Percentiles rank a stretch among this genome's conserved stretches.
These are phyloP conservation scores for Drosophila setosimentum DNA, from an alignment of 2,888 invertebrate genomes.

Conservation along the genomic window DNA sequence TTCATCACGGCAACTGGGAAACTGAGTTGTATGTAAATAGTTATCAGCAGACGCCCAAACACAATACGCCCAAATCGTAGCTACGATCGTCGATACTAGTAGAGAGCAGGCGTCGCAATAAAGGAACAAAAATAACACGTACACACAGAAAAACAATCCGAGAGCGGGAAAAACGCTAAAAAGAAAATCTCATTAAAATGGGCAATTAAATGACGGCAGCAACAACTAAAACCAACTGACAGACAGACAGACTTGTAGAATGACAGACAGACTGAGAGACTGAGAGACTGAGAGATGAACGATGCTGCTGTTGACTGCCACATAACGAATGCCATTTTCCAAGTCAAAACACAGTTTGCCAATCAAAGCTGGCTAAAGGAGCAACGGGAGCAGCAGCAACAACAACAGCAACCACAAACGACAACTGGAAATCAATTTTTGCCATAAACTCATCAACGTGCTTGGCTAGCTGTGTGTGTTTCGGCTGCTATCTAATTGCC, in stretches of 20 bases:
- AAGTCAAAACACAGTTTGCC: conserved; percentile 59
- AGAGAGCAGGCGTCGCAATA: conserved; percentile 55
- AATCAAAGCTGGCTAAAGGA: conserved; percentile 50
- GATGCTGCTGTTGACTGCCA: conserved; percentile 18
- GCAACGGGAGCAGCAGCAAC: conserved; percentile 51
- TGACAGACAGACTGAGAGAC: conserved; percentile 15
- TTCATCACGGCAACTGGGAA: conserved; percentile 58
- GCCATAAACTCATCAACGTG: conserved; percentile 78
- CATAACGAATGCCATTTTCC: conserved; percentile 63
- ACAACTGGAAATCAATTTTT: conserved; percentile 81
- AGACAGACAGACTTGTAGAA: conserved; percentile 38
- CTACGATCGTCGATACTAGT: conserved; percentile 38
- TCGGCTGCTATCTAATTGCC: conserved; percentile 77
- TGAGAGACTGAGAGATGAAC: conserved; percentile 11
- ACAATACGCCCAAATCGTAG: conserved; percentile 68
- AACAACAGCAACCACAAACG: conserved; percentile 37
- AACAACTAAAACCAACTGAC: conserved; percentile 67
- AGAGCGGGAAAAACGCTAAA: conserved; percentile 46
- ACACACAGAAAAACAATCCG: conserved; percentile 7
- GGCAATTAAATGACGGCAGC: conserved; percentile 78
- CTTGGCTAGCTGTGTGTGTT: conserved; percentile 31
- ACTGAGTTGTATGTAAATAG: conserved; percentile 71
- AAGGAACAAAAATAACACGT: conserved; percentile 13
- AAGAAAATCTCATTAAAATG: conserved; percentile 80
- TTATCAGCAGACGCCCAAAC: conserved; percentile 74